Base-by-base conservation (phyloP, 2,113 vertebrate species). In the Psophia crepitans region DNA sequence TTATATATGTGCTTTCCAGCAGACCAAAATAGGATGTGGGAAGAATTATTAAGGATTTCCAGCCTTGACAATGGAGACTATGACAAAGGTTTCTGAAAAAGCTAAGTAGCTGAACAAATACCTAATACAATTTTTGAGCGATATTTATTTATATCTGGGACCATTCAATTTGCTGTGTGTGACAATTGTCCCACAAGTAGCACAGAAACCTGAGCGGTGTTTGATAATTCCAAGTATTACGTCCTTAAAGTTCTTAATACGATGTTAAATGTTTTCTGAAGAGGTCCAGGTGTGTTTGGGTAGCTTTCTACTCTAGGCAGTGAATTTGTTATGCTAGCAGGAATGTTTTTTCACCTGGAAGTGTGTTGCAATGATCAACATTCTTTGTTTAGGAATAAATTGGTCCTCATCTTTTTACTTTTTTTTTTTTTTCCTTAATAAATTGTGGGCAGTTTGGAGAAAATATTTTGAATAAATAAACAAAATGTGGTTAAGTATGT, bases 321-420 rank as follows among this genome's bases (percentile, higher is more conserved):
- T 93, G 93, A 95, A 97, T 97, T 97, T 91, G 95, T 97, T 97
- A 97, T 87, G 65, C 85, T 92, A 97, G n/a, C 80, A 97, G 95
- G 96, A 97, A 91, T 95, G 92, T 95, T 97, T 98, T 97, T 97
- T 96, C 96, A 96, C 86, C 94, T 96, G 94, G 57, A 83, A 68
- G 26, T 48, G 33, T 79, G 66, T 86, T 80, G 54, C 28, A 60
- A 53, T 77, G 54, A 87, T 87, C 84, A 80, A 61, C 37, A 3
- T 86, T 66, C 73, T 94, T 64, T 76, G 37, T 68, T 63, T 70
- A 53, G 60, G 74, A 90, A 88, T 71, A 80, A 91, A 64, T 57
- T 30, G 4, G 12, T 37, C 24, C 35, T 87, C 20, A 37, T 76
- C 4, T 46, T 48, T 76, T 64, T 14, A 4, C 8, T 4, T 61